Base-by-base conservation (phyloP, 2,888 invertebrate species). In the Abscondita cerata region DNA sequence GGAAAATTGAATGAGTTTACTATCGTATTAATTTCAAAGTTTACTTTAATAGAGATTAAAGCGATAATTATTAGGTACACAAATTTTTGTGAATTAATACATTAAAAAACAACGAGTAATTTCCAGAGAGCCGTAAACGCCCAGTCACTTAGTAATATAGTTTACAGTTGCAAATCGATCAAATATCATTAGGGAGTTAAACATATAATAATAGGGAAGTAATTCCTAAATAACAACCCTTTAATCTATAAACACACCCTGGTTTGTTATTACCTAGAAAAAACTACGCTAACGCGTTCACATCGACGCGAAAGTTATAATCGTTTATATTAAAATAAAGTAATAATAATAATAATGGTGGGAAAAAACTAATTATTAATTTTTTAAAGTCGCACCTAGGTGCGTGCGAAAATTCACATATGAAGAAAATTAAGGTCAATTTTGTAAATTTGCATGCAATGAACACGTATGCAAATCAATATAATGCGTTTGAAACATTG, bases 211-310 rank as follows among this genome's bases (percentile, higher is more conserved):
- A 62, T 65, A 65, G 61, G 56, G 58, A 57, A 61, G 61, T 65
- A 65, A 65, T 65, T 60, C 34, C 62, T 51, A 52, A 65, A 65
- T 65, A 65, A 65, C 65, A 65, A 65, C 65, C 65, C 65, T 65
- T 65, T 65, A 59, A 62, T 65, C 62, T 55, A 50, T 59, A 40
- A 52, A 50, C 65, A 62, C 65, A 57, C 65, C 65, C 59, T 51
- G 46, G 20, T 55, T 54, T 38, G 58, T 65, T 65, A 62, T 54
- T 62, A 62, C 62, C 58, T 59, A 48, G 46, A 52, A 25, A 53
- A 25, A 25, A 25, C 2, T 25, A 25, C 6, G 25, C 6, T 4
- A 25, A 25, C 25, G 25, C 25, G 25, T 25, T 25, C 6, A 25
- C 25, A 25, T 25, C 25, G 25, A 25, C 25, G 25, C 25, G 4